Base-by-base conservation (phyloP, 2,113 vertebrate genomes). In the Chloropsis cyanopogon region DNA sequence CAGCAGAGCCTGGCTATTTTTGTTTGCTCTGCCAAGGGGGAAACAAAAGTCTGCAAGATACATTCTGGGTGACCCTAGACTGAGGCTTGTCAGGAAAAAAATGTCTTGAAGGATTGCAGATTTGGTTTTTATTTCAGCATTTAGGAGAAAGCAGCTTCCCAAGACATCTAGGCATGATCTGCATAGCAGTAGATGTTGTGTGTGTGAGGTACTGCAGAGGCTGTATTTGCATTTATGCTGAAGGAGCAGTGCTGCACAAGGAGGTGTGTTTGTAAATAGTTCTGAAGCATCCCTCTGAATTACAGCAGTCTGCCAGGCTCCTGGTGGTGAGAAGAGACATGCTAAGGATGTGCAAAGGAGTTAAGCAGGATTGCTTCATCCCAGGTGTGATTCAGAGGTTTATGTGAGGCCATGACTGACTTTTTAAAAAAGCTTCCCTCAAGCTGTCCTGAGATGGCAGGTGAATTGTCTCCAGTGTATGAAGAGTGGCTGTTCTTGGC, bases 171-270 rank as follows among this genome's bases (percentile, higher is more conserved):
- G 56, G 53, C 53, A 26, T 52, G 57, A 64, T 56, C 72, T 86
- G 77, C 77, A 71, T 73, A 82, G 77, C 83, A 68, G 41, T 81
- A 75, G 64, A 50, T 33, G 56, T 26, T 89, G 18, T 21, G 33
- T 68, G 37, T 35, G 35, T 84, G 88, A 81, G 69, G 42, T 59
- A 70, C 95, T 83, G 94, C 90, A 92, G 91, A 88, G 88, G 20
- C 53, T 89, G 22, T 73, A 70, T 97, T 88, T 95, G 92, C 94
- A 82, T 95, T 95, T 93, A 10, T 88, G 89, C 93, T 93, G 93
- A 93, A 85, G 59, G 53, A 61, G 93, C 86, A 84, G 3, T 46
- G 56, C 87, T 82, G 84, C 65, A 39, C 41, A 76, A 49, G 60
- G 83, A 84, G 61, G 31, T 86, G 65, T 86, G 82, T 93, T 95